Percentiles rank a stretch among this genome's conserved stretches.
These are phyloP conservation scores for Protophormia terraenovae DNA, from an alignment of 2,888 invertebrate species.

Conservation along the genomic window DNA sequence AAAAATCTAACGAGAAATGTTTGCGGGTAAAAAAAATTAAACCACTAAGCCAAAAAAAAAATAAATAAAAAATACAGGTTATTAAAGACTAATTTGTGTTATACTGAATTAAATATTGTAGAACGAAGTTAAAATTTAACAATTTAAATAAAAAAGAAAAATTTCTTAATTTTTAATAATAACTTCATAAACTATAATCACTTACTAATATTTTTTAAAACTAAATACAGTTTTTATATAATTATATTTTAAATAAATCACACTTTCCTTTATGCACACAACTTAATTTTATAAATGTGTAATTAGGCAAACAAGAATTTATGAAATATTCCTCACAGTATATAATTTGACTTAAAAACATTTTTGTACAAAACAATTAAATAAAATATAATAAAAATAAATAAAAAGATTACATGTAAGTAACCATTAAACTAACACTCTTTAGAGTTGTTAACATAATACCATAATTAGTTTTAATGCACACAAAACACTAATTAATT, in stretches of 20 bases:
- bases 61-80: not conserved
- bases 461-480: conserved; percentile 67
- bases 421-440: conserved; percentile 61
- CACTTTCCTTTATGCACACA: not conserved
- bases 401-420: conserved; percentile 53
- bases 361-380: conserved; percentile 53
- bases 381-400: conserved; percentile 24
- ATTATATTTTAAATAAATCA: not conserved
- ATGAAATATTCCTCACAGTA: conserved; percentile 7
- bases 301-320: conserved; percentile 43
- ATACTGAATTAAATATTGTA: not conserved
- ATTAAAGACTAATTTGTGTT: not conserved
- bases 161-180: no score
- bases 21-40: not conserved
- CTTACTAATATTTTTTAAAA: no score
- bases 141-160: no score
- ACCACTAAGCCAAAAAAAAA: not conserved
- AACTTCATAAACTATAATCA: no score
- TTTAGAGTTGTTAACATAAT: conserved; percentile 65
- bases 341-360: conserved; percentile 18
- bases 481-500: conserved; percentile 68
- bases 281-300: not conserved
- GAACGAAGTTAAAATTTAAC: no score
- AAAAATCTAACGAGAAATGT: not conserved
- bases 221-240: no score